Base-by-base conservation (phyloP, 2,113 vertebrate genomes). In the Nestor notabilis region DNA sequence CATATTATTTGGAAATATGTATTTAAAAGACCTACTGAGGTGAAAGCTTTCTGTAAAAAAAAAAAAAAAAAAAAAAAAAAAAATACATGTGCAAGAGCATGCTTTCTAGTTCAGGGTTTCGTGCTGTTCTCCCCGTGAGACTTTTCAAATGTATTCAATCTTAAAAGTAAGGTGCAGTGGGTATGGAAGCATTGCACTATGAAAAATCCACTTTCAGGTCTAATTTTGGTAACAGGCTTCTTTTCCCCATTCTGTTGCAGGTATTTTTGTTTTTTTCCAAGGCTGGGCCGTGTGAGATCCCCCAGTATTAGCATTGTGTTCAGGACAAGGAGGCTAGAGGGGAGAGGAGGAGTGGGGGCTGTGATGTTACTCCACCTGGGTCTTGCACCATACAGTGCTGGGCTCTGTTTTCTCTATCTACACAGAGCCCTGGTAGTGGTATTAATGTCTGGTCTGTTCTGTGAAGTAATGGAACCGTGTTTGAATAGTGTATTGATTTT, bases 401-500 rank as follows among this genome's bases (percentile, higher is more conserved):
- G n/a, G 19, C 41, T 61, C 39, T 82, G 12, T 68, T 39, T 39
- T 39, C 9, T 89, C 56, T 46, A 55, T 55, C 44, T 87, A 29
- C 31, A 8, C 9, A 76, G 75, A 56, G 7, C 21, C 11, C 76
- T 44, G 24, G 55, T 52, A 76, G 52, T 69, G 21, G n/a, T 80
- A 24, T 85, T 91, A 71, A 39, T 95, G 25, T 56, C 58, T 72
- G 39, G 63, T 90, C 41, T 19, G 3, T 83, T 94, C 77, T 94
- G 70, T 41, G 81, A 80, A 86, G 58, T 65, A 86, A 65, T 65
- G 49, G 75, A 80, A 41, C 71, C 83, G 16, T 93, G 47, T 94
- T 93, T 95, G 92, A 83, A 39, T 65, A 79, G 35, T 24, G 11
- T 85, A 95, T 94, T 92, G 94, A 95, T 94, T 93, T 96, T 92